Evolutionary conservation across 2,797 vertebrate species (phyloP).

Genomic region (Lepilemur septentrionalis): DNA sequence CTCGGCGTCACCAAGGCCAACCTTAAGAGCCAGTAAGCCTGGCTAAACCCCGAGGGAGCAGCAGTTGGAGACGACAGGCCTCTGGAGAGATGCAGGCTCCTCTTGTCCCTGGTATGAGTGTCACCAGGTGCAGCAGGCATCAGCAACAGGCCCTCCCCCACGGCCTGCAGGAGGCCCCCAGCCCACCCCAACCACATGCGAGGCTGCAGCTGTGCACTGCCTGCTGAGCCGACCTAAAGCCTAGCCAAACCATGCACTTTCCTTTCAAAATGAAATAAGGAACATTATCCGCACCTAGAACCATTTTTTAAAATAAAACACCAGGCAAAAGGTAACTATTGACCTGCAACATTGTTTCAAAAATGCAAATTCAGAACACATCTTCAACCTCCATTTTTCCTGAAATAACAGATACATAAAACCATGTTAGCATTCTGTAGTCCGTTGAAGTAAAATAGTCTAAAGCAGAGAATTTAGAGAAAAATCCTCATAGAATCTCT

Average conservation of each 20-base stretch:
- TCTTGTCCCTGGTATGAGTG: neutral
- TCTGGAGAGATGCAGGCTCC: neutral
- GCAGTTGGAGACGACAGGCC: neutral
- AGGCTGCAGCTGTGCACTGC: neutral
- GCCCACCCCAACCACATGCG: neutral
- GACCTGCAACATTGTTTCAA: neutral
- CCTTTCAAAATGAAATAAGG: neutral
- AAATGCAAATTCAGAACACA: neutral
- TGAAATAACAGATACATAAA: neutral
- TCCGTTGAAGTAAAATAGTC: neutral
- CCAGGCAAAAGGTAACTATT: neutral
- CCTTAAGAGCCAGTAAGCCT: neutral
- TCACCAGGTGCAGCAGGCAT: neutral
- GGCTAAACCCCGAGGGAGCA: neutral
- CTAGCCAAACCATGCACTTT: neutral
- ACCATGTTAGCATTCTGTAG: no score
- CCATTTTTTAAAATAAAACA: neutral
- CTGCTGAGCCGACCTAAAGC: neutral
- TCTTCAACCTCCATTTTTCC: neutral
- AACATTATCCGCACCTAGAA: neutral
- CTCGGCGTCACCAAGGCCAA: neutral
- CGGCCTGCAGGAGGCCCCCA: neutral
- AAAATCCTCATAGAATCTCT: neutral
- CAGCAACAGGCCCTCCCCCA: neutral
- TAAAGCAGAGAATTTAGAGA: neutral